Evolutionary conservation across 2,797 vertebrate genomes (phyloP), one percentile per base, ranked within the genome.

Genomic region (Sebastes reedi): DNA sequence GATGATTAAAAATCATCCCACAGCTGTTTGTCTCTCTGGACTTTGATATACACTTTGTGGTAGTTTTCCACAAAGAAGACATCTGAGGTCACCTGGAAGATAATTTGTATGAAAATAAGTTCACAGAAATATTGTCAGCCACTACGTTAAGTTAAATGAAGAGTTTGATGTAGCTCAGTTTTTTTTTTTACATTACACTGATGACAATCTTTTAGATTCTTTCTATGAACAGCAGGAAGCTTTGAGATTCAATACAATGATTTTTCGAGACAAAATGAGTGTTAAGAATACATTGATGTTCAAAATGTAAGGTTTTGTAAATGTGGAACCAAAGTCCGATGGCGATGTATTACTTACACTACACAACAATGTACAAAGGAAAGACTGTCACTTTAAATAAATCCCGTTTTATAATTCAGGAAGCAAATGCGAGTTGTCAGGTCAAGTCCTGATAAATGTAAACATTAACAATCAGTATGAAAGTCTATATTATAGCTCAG

Each of bases 21-120:
- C 30, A 10, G 30, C 46, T 65, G 25, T 50, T 75, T 79, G 32
- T 64, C 52, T 67, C 6, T 64, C 14, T 93, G 92, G 90, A 92
- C 84, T 91, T 91, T 90, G 75, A 81, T 83, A 91, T 80, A 73
- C 32, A 54, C 52, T 22, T 60, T 55, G 34, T 50, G 46, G 82
- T 88, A 76, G 18, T 88, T 93, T 88, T 90, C 88, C 86, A 79
- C 24, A 14, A 59, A 46, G 11, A 69, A 22, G 11, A 54, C 12
- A 5, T 32, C 36, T 14, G 27, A n/a, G 14, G 0, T 79, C 25
- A 65, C 13, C 27, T 74, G 4, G 13, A 27, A 71, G 61, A 67
- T 61, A 34, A 50, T 50, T 52, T 46, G 30, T n/a, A 9, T 59
- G 9, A 18, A 39, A 67, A 54, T 24, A 14, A 3, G 1, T 32